Conservation (phyloP, 53 echinoderm and acorn worm genomes). For the Mesocentrotus franciscanus region DNA sequence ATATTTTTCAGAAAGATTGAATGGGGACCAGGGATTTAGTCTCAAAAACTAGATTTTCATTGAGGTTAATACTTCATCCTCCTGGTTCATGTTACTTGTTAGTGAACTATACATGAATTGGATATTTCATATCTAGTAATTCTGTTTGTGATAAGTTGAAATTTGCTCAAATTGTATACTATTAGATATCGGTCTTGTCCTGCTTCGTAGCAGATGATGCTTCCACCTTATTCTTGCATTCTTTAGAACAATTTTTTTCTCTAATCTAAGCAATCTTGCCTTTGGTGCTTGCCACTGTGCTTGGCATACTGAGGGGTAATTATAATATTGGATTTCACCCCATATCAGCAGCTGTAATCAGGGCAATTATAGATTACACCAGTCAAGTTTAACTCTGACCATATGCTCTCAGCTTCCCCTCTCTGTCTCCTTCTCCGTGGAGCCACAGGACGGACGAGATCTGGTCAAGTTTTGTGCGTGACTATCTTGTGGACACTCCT, state of each 20-base stretch:
- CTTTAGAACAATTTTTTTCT: neutral
- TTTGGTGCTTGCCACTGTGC: neutral
- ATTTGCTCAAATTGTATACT: neutral
- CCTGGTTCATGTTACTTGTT: neutral
- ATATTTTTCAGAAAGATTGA: slow-evolving; percentile 18
- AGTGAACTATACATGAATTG: neutral
- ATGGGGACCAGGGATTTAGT: slow-evolving; percentile 29
- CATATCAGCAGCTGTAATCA: slow-evolving; percentile 41
- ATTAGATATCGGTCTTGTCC: neutral
- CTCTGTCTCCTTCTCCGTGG: neutral
- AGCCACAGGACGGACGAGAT: neutral
- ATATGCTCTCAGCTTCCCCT: slow-evolving; percentile 33
- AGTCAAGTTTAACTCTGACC: slow-evolving; percentile 58
- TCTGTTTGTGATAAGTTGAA: neutral
- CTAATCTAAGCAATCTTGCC: neutral
- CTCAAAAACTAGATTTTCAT: slow-evolving; percentile 24
- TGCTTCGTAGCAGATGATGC: neutral
- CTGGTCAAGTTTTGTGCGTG: neutral
- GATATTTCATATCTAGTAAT: neutral
- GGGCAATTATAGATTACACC: slow-evolving; percentile 53
- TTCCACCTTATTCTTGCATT: neutral
- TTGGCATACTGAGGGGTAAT: slow-evolving; percentile 5
- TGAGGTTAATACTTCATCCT: slow-evolving; percentile 17
- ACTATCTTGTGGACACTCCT: neutral
- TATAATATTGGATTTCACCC: slow-evolving; percentile 40